These are phyloP conservation scores for Nomada lathburiana DNA, from an alignment of 2,888 invertebrate species.

Conservation along the genomic window DNA sequence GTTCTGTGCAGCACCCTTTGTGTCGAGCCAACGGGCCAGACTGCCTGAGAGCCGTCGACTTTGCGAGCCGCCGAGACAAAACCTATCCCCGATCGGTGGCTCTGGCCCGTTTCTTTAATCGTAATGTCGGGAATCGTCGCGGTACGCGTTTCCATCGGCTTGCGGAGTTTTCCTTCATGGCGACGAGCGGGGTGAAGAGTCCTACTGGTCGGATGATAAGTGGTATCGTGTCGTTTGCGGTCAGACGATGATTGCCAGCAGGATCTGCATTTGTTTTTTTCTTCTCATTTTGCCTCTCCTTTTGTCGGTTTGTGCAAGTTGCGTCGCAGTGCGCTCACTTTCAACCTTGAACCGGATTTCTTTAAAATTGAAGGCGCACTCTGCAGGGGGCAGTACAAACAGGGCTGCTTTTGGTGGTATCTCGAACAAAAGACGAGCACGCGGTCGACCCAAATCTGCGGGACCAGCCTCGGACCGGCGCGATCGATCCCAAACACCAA, in stretches of 20 bases:
- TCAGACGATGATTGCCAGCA: too few species aligned
- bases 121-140: neutral
- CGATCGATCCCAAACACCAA: neutral
- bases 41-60: conserved; percentile 37
- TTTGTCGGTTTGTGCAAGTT: too few species aligned
- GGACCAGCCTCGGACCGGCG: neutral
- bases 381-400: neutral
- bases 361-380: neutral
- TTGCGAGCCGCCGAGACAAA: conserved; percentile 35
- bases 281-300: too few species aligned
- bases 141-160: neutral
- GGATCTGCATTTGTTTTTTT: too few species aligned
- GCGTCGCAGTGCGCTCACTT: too few species aligned
- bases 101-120: conserved; percentile 10
- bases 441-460: neutral
- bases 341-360: too few species aligned
- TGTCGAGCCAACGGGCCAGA: conserved; percentile 23
- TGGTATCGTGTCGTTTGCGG: too few species aligned
- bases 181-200: neutral
- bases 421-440: neutral
- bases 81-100: conserved; percentile 24
- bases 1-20: conserved; percentile 36
- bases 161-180: neutral
- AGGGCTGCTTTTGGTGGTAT: neutral
- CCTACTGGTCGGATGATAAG: too few species aligned